Evolutionary conservation across 2,113 vertebrate genomes (phyloP), one percentile per base, ranked within the genome.

Genomic region (Chlamydotis undulata): DNA sequence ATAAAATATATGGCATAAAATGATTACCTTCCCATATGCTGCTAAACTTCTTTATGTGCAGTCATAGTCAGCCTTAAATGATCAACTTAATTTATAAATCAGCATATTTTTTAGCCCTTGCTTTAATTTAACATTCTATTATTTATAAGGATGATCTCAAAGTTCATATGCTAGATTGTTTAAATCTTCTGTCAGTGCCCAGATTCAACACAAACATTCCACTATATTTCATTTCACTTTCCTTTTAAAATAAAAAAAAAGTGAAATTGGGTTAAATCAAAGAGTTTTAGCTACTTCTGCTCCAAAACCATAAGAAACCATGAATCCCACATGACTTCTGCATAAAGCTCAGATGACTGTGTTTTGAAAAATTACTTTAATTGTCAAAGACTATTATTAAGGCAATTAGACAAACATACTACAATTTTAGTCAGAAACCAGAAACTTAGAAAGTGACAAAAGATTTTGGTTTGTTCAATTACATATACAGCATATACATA

Each of bases 21-120:
- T 65, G 18, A 96, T 95, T 95, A 76, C 45, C 55, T 90, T 92
- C 80, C 63, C 85, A 89, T 89, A 93, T 73, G 64, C 80, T 96
- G 74, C 77, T 95, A 91, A 97, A 94, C 39, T 93, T 92, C 96
- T 97, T 96, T 92, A 87, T 96, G 53, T 91, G 95, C 60, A 90
- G 49, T 60, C 67, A 91, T 35, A 87, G 64, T 56, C 45, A 90
- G 65, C 26, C 47, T 91, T 84, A 68, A 96, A 87, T 61, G 15
- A 94, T 65, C 85, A 91, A 86, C 29, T 81, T 91, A 78, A 93
- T 95, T 96, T 96, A 87, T 86, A 96, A 93, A 11, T 52, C 70
- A 89, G 31, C 61, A 22, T 92, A 60, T 77, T 71, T 89, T 97
- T 89, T 86, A 76, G 25, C 15, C 73, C 9, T 83, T 80, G 10